phyloP scores from a whole-genome alignment of 2,113 vertebrate genomes.

The Meriones unguiculatus region DNA sequence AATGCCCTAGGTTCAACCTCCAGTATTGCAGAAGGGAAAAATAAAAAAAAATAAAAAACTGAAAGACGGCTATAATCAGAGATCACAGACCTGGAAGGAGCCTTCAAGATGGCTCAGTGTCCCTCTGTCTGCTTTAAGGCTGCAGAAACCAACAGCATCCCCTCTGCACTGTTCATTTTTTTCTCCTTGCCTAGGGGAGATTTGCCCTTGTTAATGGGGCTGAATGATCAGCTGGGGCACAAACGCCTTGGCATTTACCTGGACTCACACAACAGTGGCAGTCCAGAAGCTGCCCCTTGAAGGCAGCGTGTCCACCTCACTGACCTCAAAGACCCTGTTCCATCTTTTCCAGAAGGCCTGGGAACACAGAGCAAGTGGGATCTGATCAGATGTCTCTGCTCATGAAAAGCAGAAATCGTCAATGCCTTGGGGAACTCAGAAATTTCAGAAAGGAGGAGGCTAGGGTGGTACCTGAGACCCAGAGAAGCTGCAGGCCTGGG shows the following conservation, averaged over 20 bases:
- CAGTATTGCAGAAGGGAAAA: neutral
- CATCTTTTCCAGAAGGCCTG: neutral
- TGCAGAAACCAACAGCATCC: neutral
- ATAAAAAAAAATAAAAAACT: neutral
- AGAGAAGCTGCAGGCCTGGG: neutral
- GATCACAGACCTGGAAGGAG: neutral
- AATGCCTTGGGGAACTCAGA: neutral
- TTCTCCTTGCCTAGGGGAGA: neutral
- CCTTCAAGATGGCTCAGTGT: neutral
- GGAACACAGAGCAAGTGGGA: neutral
- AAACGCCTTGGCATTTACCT: neutral
- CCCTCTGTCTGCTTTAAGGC: neutral
- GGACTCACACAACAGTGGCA: neutral
- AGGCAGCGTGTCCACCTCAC: neutral
- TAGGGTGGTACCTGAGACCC: neutral
- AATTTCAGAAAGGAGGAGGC: neutral
- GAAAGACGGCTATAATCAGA: neutral
- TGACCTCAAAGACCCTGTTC: neutral
- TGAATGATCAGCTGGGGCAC: neutral
- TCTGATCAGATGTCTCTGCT: neutral
- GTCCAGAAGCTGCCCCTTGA: neutral
- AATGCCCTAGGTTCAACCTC: neutral
- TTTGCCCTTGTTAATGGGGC: neutral
- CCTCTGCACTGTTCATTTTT: neutral
- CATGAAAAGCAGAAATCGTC: neutral